Percentiles rank a stretch among this genome's conserved stretches.
Conservation (phyloP, 2,797 vertebrate species). For the Gorsachius magnificus region DNA sequence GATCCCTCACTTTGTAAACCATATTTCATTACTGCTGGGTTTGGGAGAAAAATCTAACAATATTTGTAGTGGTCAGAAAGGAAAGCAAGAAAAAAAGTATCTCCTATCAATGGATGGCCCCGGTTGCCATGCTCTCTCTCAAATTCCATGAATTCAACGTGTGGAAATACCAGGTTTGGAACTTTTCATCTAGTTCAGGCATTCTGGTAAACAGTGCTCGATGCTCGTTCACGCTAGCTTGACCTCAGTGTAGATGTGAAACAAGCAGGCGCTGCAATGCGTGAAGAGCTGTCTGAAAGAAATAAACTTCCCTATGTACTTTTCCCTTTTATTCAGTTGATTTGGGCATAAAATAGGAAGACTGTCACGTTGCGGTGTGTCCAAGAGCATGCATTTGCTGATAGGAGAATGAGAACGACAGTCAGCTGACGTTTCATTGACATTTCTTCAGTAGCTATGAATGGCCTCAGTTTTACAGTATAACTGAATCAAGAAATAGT, state of each 20-base stretch:
- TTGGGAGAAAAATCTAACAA: neutral
- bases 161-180: neutral
- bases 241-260: neutral
- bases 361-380: accelerated
- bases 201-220: neutral
- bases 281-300: neutral
- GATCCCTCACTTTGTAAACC: neutral
- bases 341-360: neutral
- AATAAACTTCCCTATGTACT: neutral
- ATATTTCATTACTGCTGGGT: neutral
- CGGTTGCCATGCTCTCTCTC: neutral
- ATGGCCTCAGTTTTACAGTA: neutral
- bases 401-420: neutral
- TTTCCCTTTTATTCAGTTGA: neutral
- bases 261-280: neutral
- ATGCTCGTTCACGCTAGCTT: neutral
- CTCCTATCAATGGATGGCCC: neutral
- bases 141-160: neutral
- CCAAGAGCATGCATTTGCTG: neutral
- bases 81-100: neutral
- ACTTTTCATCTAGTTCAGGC: neutral
- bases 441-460: neutral
- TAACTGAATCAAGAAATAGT: neutral
- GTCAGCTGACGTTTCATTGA: neutral
- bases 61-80: neutral